Conservation (phyloP, 92 coral and sea anemone genomes). For the Isaurus tuberculatus region DNA sequence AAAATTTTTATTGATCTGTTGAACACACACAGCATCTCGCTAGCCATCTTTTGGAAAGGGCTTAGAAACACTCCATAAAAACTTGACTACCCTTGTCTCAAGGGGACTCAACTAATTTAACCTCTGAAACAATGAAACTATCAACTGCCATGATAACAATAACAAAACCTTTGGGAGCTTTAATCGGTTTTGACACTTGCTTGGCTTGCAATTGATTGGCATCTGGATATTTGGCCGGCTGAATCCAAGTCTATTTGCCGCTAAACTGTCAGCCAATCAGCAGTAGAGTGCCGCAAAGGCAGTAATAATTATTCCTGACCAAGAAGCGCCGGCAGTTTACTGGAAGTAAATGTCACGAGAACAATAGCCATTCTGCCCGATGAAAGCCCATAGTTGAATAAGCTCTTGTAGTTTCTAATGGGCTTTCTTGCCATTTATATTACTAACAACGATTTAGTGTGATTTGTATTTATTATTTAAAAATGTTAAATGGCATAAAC, state of each 20-base stretch:
- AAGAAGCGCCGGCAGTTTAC: slow-evolving; percentile 30
- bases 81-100: slow-evolving; percentile 23
- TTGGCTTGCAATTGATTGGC: slow-evolving; percentile 13
- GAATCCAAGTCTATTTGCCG: slow-evolving; percentile 17
- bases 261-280: slow-evolving; percentile 23
- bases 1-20: slow-evolving; percentile 13
- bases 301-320: slow-evolving; percentile 30
- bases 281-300: slow-evolving; percentile 27
- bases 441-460: no score
- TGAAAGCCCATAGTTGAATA: no score
- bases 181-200: slow-evolving; percentile 30
- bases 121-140: slow-evolving; percentile 32
- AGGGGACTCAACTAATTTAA: slow-evolving; percentile 28
- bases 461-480: no score
- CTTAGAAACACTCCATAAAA: slow-evolving; percentile 2
- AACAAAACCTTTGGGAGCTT: slow-evolving; percentile 10
- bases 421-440: no score
- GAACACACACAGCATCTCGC: slow-evolving; percentile 8
- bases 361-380: no score
- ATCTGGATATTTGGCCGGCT: background rate
- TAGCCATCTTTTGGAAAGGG: background rate
- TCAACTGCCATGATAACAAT: slow-evolving; percentile 19
- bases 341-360: slow-evolving; percentile 16
- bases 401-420: no score
- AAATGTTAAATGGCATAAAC: no score